Evolutionary conservation across 2,888 invertebrate species (phyloP).

Genomic region (Rhamphomyia laevipes): DNA sequence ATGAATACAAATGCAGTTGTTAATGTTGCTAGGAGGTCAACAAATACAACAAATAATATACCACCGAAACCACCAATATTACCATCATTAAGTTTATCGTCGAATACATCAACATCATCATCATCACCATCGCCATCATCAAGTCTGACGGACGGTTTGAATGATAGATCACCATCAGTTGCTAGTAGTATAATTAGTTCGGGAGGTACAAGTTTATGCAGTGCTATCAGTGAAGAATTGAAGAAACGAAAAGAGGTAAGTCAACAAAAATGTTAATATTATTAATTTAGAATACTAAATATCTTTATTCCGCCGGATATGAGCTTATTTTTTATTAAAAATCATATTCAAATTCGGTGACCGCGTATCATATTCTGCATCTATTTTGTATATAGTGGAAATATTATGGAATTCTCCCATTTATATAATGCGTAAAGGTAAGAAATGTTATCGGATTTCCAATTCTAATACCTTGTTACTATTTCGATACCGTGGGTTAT

Average conservation of each 20-base stretch:
- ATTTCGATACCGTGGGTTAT: too few relatives aligned
- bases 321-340: too few relatives aligned
- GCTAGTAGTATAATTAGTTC: conserved; percentile 16
- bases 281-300: too few relatives aligned
- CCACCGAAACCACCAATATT: conserved; percentile 10
- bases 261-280: background rate
- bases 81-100: background rate
- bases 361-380: too few relatives aligned
- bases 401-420: too few relatives aligned
- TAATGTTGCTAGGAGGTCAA: background rate
- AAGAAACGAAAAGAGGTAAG: conserved; percentile 54
- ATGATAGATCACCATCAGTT: conserved; percentile 16
- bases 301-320: too few relatives aligned
- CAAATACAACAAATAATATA: background rate
- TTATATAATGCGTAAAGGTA: too few relatives aligned
- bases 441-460: too few relatives aligned
- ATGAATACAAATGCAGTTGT: background rate
- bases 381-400: too few relatives aligned
- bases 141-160: conserved; percentile 5
- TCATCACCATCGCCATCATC: conserved; percentile 28
- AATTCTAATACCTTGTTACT: too few relatives aligned
- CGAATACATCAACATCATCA: conserved; percentile 22
- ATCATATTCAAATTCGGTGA: too few relatives aligned
- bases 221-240: conserved; percentile 58
- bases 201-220: conserved; percentile 42